A percentile compares a stretch with the other conserved stretches of the same genome.
Evolutionary conservation across 2,797 vertebrate genomes (phyloP).

Genomic region (Ptychadena robeensis): DNA sequence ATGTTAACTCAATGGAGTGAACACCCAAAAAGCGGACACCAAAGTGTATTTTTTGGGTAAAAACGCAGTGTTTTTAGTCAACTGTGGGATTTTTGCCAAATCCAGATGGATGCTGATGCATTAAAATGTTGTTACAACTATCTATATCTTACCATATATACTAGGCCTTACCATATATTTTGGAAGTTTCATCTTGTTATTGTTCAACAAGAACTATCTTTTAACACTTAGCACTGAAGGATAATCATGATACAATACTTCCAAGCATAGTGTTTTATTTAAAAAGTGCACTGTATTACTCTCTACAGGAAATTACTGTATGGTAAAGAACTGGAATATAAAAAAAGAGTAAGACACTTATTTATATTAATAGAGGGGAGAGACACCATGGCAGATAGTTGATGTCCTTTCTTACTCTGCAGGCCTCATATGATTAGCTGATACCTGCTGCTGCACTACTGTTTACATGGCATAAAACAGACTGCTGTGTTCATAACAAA

Average conservation of each 20-base stretch:
- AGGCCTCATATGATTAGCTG: slow-evolving; percentile 35
- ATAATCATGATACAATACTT: background rate
- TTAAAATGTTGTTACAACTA: too few species aligned
- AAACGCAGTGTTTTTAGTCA: too few species aligned
- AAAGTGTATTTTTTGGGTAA: too few species aligned
- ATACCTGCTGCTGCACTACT: slow-evolving; percentile 21
- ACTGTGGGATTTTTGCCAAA: too few species aligned
- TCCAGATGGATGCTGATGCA: too few species aligned
- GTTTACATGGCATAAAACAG: slow-evolving; percentile 30
- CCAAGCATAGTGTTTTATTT: background rate
- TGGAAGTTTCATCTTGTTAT: too few species aligned
- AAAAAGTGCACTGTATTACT: background rate
- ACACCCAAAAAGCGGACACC: too few species aligned
- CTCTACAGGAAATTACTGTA: background rate
- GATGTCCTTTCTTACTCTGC: slow-evolving; percentile 13
- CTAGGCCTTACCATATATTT: too few species aligned
- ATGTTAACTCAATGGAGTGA: too few species aligned
- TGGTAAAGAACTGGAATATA: background rate
- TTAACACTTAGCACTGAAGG: too few species aligned
- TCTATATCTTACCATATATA: too few species aligned
- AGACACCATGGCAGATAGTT: slow-evolving; percentile 11
- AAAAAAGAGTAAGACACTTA: slow-evolving; percentile 2
- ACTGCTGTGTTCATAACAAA: background rate
- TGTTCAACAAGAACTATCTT: too few species aligned
- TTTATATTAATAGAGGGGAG: slow-evolving; percentile 28